Evolutionary conservation across 2,113 vertebrate genomes (phyloP).

Genomic region (Genyomyrus donnyi): DNA sequence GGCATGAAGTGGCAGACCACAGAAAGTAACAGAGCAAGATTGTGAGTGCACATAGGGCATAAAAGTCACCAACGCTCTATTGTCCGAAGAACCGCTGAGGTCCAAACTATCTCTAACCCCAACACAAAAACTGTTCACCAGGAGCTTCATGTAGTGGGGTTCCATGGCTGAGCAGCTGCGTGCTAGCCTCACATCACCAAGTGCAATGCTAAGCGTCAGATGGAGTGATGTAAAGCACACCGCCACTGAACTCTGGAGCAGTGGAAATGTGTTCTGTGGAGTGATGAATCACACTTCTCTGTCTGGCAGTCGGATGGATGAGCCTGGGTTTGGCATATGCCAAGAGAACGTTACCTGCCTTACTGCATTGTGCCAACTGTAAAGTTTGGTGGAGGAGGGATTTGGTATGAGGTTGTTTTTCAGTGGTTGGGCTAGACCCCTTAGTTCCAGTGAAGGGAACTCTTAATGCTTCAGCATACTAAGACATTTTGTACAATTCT

Average conservation of each 20-base stretch:
- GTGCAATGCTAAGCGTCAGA: too few relatives aligned
- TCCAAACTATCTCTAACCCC: not conserved
- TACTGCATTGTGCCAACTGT: too few relatives aligned
- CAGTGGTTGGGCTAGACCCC: not conserved
- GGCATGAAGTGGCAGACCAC: not conserved
- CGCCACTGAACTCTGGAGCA: too few relatives aligned
- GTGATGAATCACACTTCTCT: too few relatives aligned
- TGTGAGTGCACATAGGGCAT: not conserved
- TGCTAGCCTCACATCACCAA: too few relatives aligned
- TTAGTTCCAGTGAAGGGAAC: not conserved
- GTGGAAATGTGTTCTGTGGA: too few relatives aligned
- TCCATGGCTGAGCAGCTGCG: too few relatives aligned
- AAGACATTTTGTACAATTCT: not conserved
- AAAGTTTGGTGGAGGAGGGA: not conserved
- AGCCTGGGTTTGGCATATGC: too few relatives aligned
- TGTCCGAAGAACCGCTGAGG: not conserved
- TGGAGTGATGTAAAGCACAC: too few relatives aligned
- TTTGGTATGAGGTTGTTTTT: not conserved
- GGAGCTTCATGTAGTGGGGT: too few relatives aligned
- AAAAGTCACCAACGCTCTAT: not conserved
- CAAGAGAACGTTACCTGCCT: too few relatives aligned
- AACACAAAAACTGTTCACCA: not conserved
- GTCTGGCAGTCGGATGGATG: too few relatives aligned
- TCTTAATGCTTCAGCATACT: not conserved
- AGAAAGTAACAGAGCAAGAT: not conserved